phyloP scores from a whole-genome alignment of 2,888 invertebrate genomes.

The Xylocampa areola region DNA sequence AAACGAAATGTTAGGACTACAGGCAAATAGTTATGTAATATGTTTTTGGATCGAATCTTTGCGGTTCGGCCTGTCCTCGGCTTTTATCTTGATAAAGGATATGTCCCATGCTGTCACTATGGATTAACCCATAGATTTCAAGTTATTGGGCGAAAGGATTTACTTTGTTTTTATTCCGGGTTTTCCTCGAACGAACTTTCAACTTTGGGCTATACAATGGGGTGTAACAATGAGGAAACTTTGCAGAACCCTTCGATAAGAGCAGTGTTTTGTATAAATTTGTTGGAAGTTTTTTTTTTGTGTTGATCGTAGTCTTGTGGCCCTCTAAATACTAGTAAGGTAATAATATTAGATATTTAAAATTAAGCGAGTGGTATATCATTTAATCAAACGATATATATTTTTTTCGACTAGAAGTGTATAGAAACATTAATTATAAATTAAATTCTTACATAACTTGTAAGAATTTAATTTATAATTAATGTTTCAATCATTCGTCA shows the following conservation, averaged over 20 bases:
- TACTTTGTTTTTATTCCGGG: conserved; percentile 16
- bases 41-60: conserved; percentile 23
- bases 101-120: conserved; percentile 34
- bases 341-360: no score
- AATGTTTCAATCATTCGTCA: background rate
- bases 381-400: no score
- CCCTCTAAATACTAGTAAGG: no score
- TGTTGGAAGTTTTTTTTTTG: no score
- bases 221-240: conserved; percentile 1
- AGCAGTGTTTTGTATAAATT: no score
- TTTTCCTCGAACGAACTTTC: conserved; percentile 25
- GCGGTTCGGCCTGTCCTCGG: conserved; percentile 26
- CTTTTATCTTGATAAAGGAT: conserved; percentile 49
- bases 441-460: no score
- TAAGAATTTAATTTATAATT: no score
- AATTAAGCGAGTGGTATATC: no score
- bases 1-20: conserved; percentile 5
- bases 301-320: no score
- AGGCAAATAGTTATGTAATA: conserved; percentile 2
- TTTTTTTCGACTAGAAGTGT: no score
- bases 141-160: conserved; percentile 30
- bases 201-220: conserved; percentile 3
- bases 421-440: no score
- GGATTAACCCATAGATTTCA: conserved; percentile 50
- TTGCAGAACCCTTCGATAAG: conserved; percentile 1